Conservation (phyloP, 2,888 invertebrate species). For the Agonum fuliginosum region DNA sequence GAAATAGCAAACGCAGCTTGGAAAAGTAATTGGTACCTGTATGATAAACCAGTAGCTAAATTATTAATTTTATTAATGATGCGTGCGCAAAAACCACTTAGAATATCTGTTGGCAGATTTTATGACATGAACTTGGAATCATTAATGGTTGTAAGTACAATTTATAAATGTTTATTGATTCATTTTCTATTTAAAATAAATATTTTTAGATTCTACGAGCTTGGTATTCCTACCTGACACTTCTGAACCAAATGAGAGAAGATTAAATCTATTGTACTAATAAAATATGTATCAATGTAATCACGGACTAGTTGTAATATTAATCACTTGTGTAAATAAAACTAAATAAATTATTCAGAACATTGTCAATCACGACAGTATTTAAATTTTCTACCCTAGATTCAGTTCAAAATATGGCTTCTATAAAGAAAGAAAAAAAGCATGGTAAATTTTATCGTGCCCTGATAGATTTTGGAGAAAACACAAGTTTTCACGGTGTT, state of each 20-base stretch:
- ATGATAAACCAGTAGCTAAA: constrained; percentile 26
- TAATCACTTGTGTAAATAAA: neutral
- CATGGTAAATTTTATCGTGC: constrained; percentile 63
- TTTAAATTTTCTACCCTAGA: no score
- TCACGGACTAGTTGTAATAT: neutral
- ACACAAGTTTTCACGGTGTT: constrained; percentile 69
- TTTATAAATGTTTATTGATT: neutral
- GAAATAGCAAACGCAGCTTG: constrained; percentile 36
- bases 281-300: no score
- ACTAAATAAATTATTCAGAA: neutral
- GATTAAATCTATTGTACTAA: constrained; percentile 2
- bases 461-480: constrained; percentile 68
- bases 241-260: constrained; percentile 46
- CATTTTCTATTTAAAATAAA: neutral
- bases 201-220: constrained; percentile 49
- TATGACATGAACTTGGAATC: constrained; percentile 49
- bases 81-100: constrained; percentile 39
- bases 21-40: constrained; percentile 36
- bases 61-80: constrained; percentile 30
- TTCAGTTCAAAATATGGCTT: neutral
- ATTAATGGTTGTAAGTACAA: constrained; percentile 39
- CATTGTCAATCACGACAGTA: neutral
- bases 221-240: constrained; percentile 46
- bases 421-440: constrained; percentile 42
- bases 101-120: constrained; percentile 43